These are phyloP conservation scores for Oeneis ivallda DNA, from an alignment of 2,888 invertebrate genomes.

Conservation along the genomic window DNA sequence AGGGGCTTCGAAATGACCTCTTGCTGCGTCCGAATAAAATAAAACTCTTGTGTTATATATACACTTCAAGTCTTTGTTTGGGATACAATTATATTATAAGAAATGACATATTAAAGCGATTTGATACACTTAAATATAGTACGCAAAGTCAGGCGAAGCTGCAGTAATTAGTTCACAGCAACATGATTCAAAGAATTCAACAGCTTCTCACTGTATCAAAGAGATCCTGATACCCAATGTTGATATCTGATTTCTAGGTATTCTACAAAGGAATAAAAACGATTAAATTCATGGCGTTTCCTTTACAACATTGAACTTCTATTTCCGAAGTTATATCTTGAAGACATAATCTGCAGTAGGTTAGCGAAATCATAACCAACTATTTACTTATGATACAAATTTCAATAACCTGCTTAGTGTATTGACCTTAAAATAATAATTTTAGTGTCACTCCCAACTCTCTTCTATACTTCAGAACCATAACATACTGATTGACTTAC, in stretches of 20 bases:
- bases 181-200: background rate
- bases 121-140: too few relatives aligned
- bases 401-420: too few relatives aligned
- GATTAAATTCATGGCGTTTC: background rate
- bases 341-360: background rate
- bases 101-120: too few relatives aligned
- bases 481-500: too few relatives aligned
- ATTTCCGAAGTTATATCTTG: background rate
- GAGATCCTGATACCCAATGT: background rate
- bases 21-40: constrained; percentile 26
- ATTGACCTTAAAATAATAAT: too few relatives aligned
- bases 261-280: background rate
- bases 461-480: too few relatives aligned
- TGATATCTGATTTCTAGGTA: background rate
- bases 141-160: too few relatives aligned
- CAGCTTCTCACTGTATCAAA: background rate
- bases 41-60: constrained; percentile 13
- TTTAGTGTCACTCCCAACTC: too few relatives aligned
- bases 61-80: background rate
- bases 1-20: constrained; percentile 29
- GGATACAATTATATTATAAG: background rate
- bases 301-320: background rate
- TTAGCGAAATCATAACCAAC: background rate
- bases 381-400: background rate
- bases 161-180: background rate